Base-by-base conservation (phyloP, 2,888 invertebrate genomes). In the Drosophila aldrichi region DNA sequence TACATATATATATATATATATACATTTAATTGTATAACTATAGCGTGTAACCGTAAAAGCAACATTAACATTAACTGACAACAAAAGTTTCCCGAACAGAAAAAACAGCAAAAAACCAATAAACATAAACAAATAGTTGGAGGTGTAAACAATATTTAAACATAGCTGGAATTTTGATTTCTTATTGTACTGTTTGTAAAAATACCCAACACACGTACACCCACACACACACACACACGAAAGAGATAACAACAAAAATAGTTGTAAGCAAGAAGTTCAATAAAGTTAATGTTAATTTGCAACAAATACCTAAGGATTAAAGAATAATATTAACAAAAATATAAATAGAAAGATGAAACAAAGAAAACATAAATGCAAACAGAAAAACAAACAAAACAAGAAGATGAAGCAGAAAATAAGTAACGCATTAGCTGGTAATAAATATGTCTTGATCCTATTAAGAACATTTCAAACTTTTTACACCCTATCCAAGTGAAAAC, bases 381-480 rank as follows among this genome's bases (percentile, higher is more conserved):
- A 48, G 25, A 38, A 14, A 36, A 36, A 40, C 49, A 49, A 34
- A 49, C 20, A 49, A 34, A 46, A 49, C 7, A 1, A 49, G 18
- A 49, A 14, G 14, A 49, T 4, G 18, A 34, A 32, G 32, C 29
- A 22, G 44, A 18, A 18, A 10, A 49, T 49, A 32, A 49, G 48
- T 40, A 40, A 29, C 40, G 40, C 46, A 70, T 70, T 62, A 62
- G 62, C 51, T 77, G 77, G 58, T 67, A 67, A 76, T 67, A 80
- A 72, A 57, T 68, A 78, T 66, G 76, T 82, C 71, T 75, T 82
- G 66, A 75, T 82, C 80, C 71, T 79, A 82, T 73, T 70, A 68
- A 78, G 70, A 79, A 77, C 64, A 81, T 80, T 81, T 70, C 51
- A 81, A 81, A 81, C 84, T 81, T 81, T 81, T 84, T 81, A 81